These are phyloP conservation scores for Trachops cirrhosus DNA, from an alignment of 2,797 vertebrate species.

Conservation along the genomic window DNA sequence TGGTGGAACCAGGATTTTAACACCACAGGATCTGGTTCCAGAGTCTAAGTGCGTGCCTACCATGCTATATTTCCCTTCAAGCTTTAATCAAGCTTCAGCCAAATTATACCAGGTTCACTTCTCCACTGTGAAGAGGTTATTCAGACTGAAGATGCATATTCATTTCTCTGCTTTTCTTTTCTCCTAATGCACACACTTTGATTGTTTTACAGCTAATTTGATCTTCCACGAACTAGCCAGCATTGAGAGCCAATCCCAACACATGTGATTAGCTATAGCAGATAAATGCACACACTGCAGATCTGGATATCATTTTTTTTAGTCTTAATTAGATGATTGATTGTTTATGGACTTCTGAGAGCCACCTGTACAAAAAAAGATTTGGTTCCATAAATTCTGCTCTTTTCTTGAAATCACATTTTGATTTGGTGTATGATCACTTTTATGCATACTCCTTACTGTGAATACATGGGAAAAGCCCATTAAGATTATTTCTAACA, in stretches of 20 bases:
- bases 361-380: neutral
- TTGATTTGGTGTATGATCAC: neutral
- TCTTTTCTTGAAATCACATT: conserved; percentile 21
- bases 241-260: neutral
- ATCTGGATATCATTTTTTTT: neutral
- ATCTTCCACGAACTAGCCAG: neutral
- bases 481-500: conserved; percentile 36
- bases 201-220: neutral
- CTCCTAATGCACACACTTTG: neutral
- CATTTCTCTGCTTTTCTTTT: neutral
- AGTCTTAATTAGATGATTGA: neutral
- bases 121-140: neutral
- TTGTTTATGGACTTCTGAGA: conserved; percentile 10
- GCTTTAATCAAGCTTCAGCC: neutral
- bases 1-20: neutral
- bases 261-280: neutral
- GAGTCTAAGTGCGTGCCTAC: neutral
- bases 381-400: neutral
- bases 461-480: conserved; percentile 55
- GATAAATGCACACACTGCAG: neutral
- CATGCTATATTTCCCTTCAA: neutral
- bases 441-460: conserved; percentile 41
- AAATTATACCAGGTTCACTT: neutral
- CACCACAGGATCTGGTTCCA: neutral
- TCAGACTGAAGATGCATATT: neutral